phyloP scores from a whole-genome alignment of 2,797 vertebrate genomes.

The Pangasius sanitwongsei region DNA sequence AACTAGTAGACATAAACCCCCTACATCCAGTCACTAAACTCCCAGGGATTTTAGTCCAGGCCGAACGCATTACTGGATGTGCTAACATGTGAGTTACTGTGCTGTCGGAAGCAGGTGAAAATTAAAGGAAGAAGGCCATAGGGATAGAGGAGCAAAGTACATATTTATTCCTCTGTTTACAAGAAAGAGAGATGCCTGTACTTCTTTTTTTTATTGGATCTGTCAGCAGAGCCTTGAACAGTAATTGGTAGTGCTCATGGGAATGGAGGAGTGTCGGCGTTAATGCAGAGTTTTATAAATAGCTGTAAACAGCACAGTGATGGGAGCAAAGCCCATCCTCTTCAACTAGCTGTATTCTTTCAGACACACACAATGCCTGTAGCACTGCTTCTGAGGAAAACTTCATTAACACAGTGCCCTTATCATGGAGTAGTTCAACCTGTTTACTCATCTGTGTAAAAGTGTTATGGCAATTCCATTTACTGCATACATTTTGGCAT shows the following conservation, averaged over 20 bases:
- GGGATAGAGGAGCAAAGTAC: slow-evolving; percentile 52
- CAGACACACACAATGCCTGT: slow-evolving; percentile 5
- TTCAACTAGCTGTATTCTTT: background rate
- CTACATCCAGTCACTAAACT: slow-evolving; percentile 54
- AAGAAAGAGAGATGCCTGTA: slow-evolving; percentile 23
- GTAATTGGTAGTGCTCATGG: slow-evolving; percentile 51
- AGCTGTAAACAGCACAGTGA: slow-evolving; percentile 9
- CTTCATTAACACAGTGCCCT: background rate
- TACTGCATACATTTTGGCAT: background rate
- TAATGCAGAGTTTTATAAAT: slow-evolving; percentile 43
- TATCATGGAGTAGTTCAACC: background rate
- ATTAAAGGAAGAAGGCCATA: slow-evolving; percentile 30
- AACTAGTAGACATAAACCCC: slow-evolving; percentile 43
- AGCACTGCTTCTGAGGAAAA: background rate
- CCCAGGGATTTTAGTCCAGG: slow-evolving; percentile 34
- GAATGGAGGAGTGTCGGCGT: slow-evolving; percentile 39
- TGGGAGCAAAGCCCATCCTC: background rate
- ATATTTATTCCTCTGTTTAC: slow-evolving; percentile 21
- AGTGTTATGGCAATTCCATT: background rate
- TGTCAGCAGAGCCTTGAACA: slow-evolving; percentile 33
- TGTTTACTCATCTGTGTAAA: background rate
- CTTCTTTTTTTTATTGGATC: slow-evolving; percentile 30
- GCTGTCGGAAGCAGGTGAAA: slow-evolving; percentile 25
- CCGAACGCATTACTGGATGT: slow-evolving; percentile 67
- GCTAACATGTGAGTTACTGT: slow-evolving; percentile 50